Evolutionary conservation across 2,888 invertebrate genomes (phyloP).

Genomic region (Onthophagus sagittarius): DNA sequence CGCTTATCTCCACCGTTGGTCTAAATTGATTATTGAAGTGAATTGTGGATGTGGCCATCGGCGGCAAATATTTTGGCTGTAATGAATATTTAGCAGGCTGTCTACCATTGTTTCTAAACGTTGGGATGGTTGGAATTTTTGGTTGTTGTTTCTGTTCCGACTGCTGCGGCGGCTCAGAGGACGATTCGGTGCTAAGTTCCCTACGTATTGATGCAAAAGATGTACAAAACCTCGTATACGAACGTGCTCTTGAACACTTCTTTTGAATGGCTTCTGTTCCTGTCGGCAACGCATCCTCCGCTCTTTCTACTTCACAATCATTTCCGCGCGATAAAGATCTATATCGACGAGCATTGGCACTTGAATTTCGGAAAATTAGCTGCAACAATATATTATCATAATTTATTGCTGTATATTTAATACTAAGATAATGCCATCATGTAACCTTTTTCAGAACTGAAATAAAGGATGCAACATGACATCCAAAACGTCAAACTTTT

Average conservation of each 20-base stretch:
- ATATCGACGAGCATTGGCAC: slow-evolving; percentile 9
- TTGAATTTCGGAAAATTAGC: slow-evolving; percentile 8
- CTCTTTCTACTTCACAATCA: background rate
- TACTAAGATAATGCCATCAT: too few species aligned
- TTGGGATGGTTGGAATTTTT: background rate
- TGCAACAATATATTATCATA: background rate
- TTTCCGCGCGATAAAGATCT: slow-evolving; percentile 10
- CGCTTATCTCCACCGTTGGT: background rate
- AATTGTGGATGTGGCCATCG: slow-evolving; percentile 13
- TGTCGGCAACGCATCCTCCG: background rate
- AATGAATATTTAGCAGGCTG: background rate
- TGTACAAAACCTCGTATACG: background rate
- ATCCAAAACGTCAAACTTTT: too few species aligned
- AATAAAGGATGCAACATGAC: too few species aligned
- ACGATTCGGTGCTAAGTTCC: background rate
- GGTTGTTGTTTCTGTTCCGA: background rate
- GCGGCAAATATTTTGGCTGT: slow-evolving; percentile 17
- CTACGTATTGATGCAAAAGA: background rate
- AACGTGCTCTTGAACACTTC: slow-evolving; percentile 6
- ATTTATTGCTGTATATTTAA: background rate
- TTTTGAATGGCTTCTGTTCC: background rate
- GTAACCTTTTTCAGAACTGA: too few species aligned
- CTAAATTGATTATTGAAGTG: background rate
- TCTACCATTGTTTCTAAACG: background rate
- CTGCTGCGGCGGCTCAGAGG: background rate